phyloP scores from a whole-genome alignment of 2,113 vertebrate genomes.

The Perca schrenkii region DNA sequence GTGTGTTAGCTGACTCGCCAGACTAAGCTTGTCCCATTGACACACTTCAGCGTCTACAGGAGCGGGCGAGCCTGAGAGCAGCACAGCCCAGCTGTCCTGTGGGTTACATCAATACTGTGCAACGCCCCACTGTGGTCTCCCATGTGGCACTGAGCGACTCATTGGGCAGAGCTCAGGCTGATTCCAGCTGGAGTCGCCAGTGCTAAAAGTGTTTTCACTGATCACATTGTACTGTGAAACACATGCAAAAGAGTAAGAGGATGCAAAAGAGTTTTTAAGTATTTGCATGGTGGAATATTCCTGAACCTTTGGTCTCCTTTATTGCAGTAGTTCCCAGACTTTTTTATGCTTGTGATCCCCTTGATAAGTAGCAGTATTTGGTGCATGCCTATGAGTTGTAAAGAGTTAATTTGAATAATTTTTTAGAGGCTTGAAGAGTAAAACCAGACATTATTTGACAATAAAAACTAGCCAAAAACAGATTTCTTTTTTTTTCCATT shows the following conservation, averaged over 20 bases:
- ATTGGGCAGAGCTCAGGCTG: conserved; percentile 8
- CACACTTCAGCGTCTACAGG: conserved; percentile 65
- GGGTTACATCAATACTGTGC: conserved; percentile 62
- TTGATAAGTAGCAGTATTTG: too few species aligned
- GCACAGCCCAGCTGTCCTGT: conserved; percentile 64
- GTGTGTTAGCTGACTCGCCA: conserved; percentile 34
- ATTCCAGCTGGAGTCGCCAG: conserved; percentile 9
- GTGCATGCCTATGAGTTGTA: not conserved
- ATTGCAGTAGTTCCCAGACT: too few species aligned
- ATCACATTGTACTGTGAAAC: conserved; percentile 32
- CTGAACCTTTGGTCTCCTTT: too few species aligned
- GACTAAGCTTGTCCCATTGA: conserved; percentile 65
- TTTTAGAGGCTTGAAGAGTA: not conserved
- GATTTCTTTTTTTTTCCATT: not conserved
- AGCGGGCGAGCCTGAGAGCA: conserved; percentile 34
- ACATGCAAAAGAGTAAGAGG: conserved; percentile 13
- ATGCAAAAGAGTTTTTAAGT: conserved; percentile 17
- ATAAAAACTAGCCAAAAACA: not conserved
- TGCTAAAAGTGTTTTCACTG: conserved; percentile 30
- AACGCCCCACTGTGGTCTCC: conserved; percentile 62
- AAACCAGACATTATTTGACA: not conserved
- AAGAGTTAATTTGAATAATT: not conserved
- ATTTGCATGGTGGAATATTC: conserved; percentile 5
- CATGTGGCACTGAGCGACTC: conserved; percentile 49
- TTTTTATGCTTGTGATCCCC: not conserved